A percentile compares a stretch with the other conserved stretches of the same genome.
These are phyloP conservation scores for Colaptes auratus DNA, from an alignment of 2,113 vertebrate genomes.

Conservation along the genomic window DNA sequence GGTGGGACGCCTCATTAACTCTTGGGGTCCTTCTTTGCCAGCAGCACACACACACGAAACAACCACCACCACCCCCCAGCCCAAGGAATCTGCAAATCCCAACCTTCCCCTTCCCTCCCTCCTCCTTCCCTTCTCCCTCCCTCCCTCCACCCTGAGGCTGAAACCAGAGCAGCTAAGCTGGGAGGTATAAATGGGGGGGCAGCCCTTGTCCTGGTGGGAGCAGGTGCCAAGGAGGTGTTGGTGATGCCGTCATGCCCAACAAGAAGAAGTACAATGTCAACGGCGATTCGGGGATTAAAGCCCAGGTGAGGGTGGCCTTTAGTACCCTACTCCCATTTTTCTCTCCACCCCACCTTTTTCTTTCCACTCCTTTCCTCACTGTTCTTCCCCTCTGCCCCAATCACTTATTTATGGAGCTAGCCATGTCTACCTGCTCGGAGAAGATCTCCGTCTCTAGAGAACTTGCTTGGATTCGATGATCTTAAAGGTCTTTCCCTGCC, in stretches of 20 bases:
- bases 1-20: conserved; percentile 53
- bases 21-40: not conserved
- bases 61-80: not conserved
- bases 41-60: not conserved
- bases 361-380: accelerated
- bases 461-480: too few relatives aligned
- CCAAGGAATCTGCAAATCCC: not conserved
- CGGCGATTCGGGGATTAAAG: conserved; percentile 66
- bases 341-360: accelerated
- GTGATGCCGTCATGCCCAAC: conserved; percentile 66
- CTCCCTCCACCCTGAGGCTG: not conserved
- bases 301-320: conserved; percentile 77
- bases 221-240: not conserved
- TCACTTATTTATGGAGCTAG: not conserved
- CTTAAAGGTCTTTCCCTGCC: too few relatives aligned
- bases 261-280: conserved; percentile 81
- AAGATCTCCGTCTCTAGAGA: accelerated
- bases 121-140: not conserved
- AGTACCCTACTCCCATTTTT: not conserved
- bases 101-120: not conserved
- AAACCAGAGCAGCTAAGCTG: conserved; percentile 61
- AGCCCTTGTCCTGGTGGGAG: conserved; percentile 3
- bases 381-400: accelerated
- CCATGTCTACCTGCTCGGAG: accelerated
- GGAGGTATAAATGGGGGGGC: conserved; percentile 68